Conservation (phyloP, 1,140 invertebrate genomes). For the Cheumatopsyche charites region DNA sequence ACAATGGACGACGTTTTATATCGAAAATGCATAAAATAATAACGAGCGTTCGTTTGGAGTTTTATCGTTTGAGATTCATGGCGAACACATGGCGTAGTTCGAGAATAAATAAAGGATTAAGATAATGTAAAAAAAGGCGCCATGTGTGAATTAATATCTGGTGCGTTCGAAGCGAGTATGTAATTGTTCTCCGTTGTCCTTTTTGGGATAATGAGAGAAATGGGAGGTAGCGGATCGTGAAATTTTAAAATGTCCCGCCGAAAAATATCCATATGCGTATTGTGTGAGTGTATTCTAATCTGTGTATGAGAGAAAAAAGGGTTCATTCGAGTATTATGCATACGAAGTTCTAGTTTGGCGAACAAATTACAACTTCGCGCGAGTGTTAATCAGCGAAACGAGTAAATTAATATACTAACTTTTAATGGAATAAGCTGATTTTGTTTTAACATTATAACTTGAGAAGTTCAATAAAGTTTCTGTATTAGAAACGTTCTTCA, state of each 20-base stretch:
- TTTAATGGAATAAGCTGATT: background rate
- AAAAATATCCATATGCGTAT: background rate
- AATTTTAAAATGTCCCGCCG: no score
- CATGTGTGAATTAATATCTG: no score
- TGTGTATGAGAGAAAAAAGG: no score
- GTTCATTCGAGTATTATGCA: no score
- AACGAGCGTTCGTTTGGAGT: background rate
- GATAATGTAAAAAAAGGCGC: no score
- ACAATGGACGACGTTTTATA: conserved; percentile 5
- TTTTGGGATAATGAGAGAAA: conserved; percentile 14
- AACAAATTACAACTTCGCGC: background rate
- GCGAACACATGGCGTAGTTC: no score
- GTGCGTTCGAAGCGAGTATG: background rate
- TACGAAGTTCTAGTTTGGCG: background rate
- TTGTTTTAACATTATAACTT: background rate
- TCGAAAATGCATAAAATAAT: background rate
- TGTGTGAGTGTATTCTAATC: no score
- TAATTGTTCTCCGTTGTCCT: background rate
- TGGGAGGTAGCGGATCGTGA: background rate
- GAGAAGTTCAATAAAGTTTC: no score
- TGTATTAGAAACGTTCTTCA: no score
- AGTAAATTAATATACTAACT: conserved; percentile 4
- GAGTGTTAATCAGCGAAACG: background rate
- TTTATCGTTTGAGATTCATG: no score
- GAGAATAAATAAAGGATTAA: no score